Percentiles rank a stretch among this genome's conserved stretches.
phyloP scores from a whole-genome alignment of 2,113 vertebrate genomes.

The Dolichotis patagonum region DNA sequence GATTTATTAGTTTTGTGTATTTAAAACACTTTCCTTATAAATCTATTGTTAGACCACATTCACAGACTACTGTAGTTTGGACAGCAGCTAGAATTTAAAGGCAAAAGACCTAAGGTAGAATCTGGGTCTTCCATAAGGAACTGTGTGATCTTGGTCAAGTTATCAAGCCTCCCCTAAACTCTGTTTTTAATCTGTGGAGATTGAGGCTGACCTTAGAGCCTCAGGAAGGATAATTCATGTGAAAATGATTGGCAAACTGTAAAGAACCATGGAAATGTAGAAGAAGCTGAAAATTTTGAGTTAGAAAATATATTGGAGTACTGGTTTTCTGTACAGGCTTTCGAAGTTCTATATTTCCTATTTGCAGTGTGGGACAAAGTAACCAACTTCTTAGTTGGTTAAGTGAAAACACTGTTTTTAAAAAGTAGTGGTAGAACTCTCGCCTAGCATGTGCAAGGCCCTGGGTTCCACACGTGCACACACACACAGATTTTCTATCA shows the following conservation, averaged over 20 bases:
- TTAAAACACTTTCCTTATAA: background rate
- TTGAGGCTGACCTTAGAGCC: background rate
- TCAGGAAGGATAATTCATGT: background rate
- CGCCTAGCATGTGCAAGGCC: too few species aligned
- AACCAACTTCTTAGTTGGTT: background rate
- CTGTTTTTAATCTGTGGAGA: constrained; percentile 12
- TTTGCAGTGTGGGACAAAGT: constrained; percentile 25
- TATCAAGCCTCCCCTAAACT: background rate
- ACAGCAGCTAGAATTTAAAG: constrained; percentile 21
- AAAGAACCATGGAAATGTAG: background rate
- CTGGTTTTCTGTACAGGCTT: background rate
- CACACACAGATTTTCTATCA: background rate
- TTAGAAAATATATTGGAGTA: background rate
- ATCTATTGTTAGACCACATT: background rate
- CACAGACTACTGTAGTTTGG: background rate
- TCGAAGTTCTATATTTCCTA: background rate
- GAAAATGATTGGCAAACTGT: background rate
- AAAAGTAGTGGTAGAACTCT: background rate
- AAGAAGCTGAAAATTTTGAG: background rate
- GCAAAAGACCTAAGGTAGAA: background rate
- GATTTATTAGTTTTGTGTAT: background rate
- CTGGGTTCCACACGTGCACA: background rate
- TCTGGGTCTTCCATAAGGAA: background rate
- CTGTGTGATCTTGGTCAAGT: background rate
- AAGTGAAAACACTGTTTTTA: background rate